These are phyloP conservation scores for Caenorhabditis imperialis DNA, from an alignment of 2,888 invertebrate species.

Conservation along the genomic window DNA sequence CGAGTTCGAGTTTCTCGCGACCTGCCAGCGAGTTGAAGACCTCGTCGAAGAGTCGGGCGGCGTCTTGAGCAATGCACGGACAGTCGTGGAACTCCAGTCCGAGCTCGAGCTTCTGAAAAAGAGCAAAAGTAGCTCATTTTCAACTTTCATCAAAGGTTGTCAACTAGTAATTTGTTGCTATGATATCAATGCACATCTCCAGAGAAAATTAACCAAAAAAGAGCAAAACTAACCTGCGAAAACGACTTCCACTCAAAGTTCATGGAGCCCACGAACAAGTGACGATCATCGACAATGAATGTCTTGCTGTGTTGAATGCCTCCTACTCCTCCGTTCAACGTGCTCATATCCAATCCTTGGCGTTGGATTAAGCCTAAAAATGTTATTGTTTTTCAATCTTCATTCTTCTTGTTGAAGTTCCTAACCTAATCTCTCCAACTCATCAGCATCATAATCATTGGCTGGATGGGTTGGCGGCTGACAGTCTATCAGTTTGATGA, in stretches of 20 bases:
- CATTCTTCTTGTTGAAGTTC: background rate
- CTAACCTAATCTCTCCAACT: conserved; percentile 34
- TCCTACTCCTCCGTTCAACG: conserved; percentile 50
- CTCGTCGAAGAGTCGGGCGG: conserved; percentile 37
- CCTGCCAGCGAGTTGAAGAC: conserved; percentile 39
- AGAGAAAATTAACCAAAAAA: no score
- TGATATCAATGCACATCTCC: no score
- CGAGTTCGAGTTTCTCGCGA: conserved; percentile 22
- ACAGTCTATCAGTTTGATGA: conserved; percentile 43
- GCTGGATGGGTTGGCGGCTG: conserved; percentile 36
- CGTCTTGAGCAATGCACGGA: conserved; percentile 43
- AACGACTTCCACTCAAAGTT: conserved; percentile 56
- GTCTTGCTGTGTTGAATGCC: conserved; percentile 53
- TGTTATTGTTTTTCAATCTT: background rate
- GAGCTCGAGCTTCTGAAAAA: conserved; percentile 46
- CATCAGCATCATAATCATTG: conserved; percentile 46
- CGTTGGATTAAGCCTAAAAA: conserved; percentile 39
- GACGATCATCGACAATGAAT: conserved; percentile 41
- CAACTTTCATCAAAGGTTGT: no score
- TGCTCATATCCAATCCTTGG: conserved; percentile 48
- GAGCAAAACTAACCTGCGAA: conserved; percentile 27
- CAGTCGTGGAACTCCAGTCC: conserved; percentile 53
- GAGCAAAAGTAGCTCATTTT: background rate
- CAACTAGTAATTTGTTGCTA: no score
- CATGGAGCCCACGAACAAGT: conserved; percentile 49